Evolutionary conservation across 2,888 invertebrate genomes (phyloP).

Genomic region (Tyria jacobaeae): DNA sequence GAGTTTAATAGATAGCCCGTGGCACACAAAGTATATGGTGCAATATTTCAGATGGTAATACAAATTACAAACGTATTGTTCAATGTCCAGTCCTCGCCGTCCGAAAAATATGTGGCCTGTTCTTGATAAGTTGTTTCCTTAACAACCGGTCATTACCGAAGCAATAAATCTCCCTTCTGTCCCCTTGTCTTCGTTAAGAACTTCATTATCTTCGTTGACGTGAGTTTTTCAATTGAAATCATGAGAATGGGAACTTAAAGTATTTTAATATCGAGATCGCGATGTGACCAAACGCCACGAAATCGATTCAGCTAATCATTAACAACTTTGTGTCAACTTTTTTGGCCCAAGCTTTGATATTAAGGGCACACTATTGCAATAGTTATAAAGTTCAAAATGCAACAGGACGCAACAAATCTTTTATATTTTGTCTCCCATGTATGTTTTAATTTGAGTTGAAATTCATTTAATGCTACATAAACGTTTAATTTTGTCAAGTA

Average conservation of each 20-base stretch:
- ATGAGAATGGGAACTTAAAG: constrained; percentile 67
- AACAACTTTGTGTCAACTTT: constrained; percentile 28
- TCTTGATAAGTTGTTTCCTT: constrained; percentile 56
- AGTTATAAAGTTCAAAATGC: constrained; percentile 37
- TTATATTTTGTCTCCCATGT: background rate
- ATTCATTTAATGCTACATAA: constrained; percentile 46
- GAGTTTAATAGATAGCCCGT: constrained; percentile 16
- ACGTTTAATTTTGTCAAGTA: constrained; percentile 26
- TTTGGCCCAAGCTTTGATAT: constrained; percentile 22
- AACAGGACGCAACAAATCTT: background rate
- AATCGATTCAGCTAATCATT: constrained; percentile 61
- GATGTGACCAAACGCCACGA: constrained; percentile 69
- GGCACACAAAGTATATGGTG: constrained; percentile 16
- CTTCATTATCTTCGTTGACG: constrained; percentile 77
- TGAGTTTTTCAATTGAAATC: constrained; percentile 70
- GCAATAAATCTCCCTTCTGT: constrained; percentile 78
- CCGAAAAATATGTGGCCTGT: constrained; percentile 36
- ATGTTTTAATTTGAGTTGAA: constrained; percentile 47
- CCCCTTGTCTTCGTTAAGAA: constrained; percentile 74
- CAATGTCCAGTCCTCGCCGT: constrained; percentile 24
- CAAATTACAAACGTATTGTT: constrained; percentile 40
- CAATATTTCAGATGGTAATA: constrained; percentile 32
- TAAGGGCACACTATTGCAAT: constrained; percentile 27
- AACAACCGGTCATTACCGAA: constrained; percentile 71
- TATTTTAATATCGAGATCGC: constrained; percentile 65